A percentile compares a stretch with the other conserved stretches of the same genome.
Evolutionary conservation across 2,888 invertebrate genomes (phyloP).

Genomic region (Timema podura): DNA sequence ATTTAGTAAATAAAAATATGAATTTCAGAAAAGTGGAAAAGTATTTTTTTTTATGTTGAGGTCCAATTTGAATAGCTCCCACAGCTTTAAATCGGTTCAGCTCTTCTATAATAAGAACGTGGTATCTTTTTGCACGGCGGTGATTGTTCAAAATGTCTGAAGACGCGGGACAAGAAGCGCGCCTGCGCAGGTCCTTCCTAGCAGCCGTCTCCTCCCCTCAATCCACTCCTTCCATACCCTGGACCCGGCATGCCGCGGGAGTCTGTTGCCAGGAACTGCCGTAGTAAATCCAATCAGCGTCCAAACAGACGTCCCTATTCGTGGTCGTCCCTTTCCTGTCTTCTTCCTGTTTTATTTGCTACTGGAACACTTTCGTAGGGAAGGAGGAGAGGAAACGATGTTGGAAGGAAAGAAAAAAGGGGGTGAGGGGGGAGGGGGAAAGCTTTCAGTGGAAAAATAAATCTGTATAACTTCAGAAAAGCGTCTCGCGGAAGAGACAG

Average conservation of each 20-base stretch:
- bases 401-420: neutral
- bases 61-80: too few relatives aligned
- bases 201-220: slow-evolving; percentile 17
- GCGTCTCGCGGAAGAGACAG: neutral
- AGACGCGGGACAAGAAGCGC: too few relatives aligned
- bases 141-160: too few relatives aligned
- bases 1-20: too few relatives aligned
- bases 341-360: too few relatives aligned
- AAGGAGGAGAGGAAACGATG: neutral
- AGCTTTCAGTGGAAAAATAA: slow-evolving; percentile 19
- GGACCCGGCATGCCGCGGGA: neutral
- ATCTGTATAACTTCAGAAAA: slow-evolving; percentile 14
- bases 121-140: too few relatives aligned
- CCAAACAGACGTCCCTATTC: slow-evolving; percentile 19
- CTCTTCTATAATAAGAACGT: too few relatives aligned
- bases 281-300: slow-evolving; percentile 23
- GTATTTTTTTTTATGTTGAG: too few relatives aligned
- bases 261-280: too few relatives aligned
- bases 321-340: neutral
- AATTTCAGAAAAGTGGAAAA: too few relatives aligned
- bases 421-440: neutral
- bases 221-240: slow-evolving; percentile 34
- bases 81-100: too few relatives aligned
- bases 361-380: neutral
- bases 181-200: neutral